Evolutionary conservation across 2,113 vertebrate species (phyloP).

Genomic region (Mobula hypostoma): DNA sequence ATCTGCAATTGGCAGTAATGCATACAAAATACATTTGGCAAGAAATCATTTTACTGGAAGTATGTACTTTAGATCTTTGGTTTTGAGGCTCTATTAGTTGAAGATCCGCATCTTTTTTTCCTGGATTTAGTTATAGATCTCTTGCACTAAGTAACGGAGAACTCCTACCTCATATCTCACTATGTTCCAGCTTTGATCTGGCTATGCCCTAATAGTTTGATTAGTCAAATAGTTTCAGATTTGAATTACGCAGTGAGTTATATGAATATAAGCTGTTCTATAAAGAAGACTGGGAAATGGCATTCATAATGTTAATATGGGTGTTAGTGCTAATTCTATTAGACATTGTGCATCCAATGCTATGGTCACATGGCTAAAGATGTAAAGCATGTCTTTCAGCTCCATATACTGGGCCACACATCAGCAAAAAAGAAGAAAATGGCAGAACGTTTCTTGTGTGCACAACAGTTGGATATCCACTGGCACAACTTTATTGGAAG

Average conservation of each 20-base stretch:
- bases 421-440: not conserved
- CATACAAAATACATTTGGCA: not conserved
- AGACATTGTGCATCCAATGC: not conserved
- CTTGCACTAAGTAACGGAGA: not conserved
- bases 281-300: not conserved
- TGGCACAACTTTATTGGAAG: not conserved
- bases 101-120: not conserved
- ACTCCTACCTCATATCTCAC: not conserved
- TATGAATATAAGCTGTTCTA: not conserved
- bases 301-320: not conserved
- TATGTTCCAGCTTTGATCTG: not conserved
- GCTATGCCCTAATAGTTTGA: not conserved
- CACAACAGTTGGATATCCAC: not conserved
- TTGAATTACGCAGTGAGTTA: not conserved
- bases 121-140: not conserved
- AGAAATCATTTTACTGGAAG: not conserved
- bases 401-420: not conserved
- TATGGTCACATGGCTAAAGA: not conserved
- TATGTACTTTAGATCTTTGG: not conserved
- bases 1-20: not conserved
- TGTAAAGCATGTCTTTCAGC: conserved; percentile 8
- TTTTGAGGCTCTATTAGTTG: not conserved
- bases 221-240: not conserved
- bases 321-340: not conserved
- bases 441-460: not conserved